phyloP scores from a whole-genome alignment of 1,140 invertebrate genomes.

The Goniozus legneri region DNA sequence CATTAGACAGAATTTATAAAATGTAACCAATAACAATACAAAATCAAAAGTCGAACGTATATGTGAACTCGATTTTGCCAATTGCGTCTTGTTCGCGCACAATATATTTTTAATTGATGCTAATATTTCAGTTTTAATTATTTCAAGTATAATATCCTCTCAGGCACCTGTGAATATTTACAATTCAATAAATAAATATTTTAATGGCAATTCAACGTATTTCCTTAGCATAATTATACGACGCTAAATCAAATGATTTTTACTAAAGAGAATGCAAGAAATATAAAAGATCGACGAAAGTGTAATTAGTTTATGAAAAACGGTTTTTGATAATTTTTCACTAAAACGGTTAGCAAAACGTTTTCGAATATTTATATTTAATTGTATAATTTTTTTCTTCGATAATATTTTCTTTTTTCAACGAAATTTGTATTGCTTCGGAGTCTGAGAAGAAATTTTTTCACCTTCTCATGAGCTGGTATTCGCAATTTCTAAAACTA shows the following conservation, averaged over 20 bases:
- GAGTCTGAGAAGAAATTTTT: background rate
- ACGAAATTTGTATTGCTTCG: background rate
- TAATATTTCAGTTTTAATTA: slow-evolving; percentile 35
- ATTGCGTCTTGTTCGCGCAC: slow-evolving; percentile 16
- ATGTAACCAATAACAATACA: background rate
- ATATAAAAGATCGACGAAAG: too few relatives aligned
- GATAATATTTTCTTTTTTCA: background rate
- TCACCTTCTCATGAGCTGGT: background rate
- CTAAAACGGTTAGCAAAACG: too few relatives aligned
- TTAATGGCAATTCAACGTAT: background rate
- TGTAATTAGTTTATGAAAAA: too few relatives aligned
- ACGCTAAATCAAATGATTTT: too few relatives aligned
- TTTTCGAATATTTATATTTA: slow-evolving; percentile 51
- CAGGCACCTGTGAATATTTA: slow-evolving; percentile 53
- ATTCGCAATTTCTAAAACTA: too few relatives aligned
- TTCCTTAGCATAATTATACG: too few relatives aligned
- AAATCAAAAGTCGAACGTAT: too few relatives aligned
- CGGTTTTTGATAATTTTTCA: too few relatives aligned
- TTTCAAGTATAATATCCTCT: slow-evolving; percentile 39
- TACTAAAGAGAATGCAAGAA: too few relatives aligned
- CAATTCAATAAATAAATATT: slow-evolving; percentile 31
- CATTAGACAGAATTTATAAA: background rate
- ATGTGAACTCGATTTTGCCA: too few relatives aligned
- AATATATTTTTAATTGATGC: slow-evolving; percentile 15
- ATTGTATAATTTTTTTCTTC: slow-evolving; percentile 13